phyloP scores from a whole-genome alignment of 2,888 invertebrate genomes.

The Polyommatus icarus region DNA sequence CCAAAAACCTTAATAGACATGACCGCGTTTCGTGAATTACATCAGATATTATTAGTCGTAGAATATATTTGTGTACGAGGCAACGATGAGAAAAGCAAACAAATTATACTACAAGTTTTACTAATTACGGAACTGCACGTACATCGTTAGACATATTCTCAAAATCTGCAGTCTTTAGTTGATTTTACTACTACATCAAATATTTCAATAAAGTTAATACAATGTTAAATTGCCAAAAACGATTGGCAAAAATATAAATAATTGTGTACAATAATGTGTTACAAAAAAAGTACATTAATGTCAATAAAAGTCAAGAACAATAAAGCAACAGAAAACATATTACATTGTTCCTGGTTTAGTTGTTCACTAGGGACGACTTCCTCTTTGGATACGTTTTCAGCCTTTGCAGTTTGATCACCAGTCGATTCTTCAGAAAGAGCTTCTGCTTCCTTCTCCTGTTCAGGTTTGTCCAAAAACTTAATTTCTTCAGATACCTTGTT shows the following conservation, averaged over 20 bases:
- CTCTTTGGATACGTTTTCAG: no score
- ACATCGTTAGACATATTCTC: not conserved
- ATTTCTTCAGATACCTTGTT: no score
- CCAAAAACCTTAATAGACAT: not conserved
- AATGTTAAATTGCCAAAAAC: not conserved
- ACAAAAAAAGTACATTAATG: no score
- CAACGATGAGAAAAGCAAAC: no score
- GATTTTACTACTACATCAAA: not conserved
- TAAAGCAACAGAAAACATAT: not conserved
- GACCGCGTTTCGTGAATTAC: not conserved
- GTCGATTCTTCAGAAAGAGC: not conserved
- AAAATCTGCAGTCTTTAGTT: not conserved
- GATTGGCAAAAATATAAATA: not conserved
- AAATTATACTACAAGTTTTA: no score
- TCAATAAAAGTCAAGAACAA: not conserved
- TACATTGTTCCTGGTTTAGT: not conserved
- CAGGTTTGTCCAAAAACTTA: not conserved
- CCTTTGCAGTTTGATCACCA: no score
- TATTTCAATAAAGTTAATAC: not conserved
- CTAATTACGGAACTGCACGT: not conserved
- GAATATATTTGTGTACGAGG: not conserved
- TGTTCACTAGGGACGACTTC: no score
- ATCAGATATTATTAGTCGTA: not conserved
- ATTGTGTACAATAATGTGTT: no score
- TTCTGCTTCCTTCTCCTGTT: not conserved